Evolutionary conservation across 2,113 vertebrate species (phyloP).

Genomic region (Hyla sarda): DNA sequence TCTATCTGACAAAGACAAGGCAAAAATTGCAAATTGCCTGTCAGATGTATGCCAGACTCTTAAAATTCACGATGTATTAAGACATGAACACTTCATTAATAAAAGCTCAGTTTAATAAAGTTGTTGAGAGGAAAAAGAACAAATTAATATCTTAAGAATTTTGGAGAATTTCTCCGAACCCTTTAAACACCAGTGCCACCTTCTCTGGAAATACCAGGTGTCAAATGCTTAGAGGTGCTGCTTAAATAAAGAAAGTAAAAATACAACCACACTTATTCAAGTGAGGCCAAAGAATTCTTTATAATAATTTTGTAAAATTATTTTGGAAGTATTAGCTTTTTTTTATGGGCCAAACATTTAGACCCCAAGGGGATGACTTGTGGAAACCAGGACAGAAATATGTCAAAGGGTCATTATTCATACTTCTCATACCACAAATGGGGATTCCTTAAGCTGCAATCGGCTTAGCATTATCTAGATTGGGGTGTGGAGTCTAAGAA

Average conservation of each 20-base stretch:
- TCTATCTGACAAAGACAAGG: not conserved
- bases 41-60: not conserved
- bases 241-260: not conserved
- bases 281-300: not conserved
- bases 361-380: not conserved
- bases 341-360: not conserved
- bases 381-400: too few species aligned
- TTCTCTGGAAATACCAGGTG: not conserved
- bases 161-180: not conserved
- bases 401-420: too few species aligned
- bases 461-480: too few species aligned
- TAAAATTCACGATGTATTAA: not conserved
- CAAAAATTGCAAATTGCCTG: not conserved
- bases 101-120: not conserved
- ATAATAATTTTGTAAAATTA: not conserved
- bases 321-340: not conserved
- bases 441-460: too few species aligned
- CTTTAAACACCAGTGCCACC: not conserved
- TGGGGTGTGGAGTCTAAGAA: too few species aligned
- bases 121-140: not conserved
- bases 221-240: not conserved
- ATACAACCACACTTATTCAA: not conserved
- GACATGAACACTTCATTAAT: not conserved
- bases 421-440: too few species aligned
- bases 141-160: not conserved